Conservation (phyloP, 2,888 invertebrate species). For the Nudaria mundana region DNA sequence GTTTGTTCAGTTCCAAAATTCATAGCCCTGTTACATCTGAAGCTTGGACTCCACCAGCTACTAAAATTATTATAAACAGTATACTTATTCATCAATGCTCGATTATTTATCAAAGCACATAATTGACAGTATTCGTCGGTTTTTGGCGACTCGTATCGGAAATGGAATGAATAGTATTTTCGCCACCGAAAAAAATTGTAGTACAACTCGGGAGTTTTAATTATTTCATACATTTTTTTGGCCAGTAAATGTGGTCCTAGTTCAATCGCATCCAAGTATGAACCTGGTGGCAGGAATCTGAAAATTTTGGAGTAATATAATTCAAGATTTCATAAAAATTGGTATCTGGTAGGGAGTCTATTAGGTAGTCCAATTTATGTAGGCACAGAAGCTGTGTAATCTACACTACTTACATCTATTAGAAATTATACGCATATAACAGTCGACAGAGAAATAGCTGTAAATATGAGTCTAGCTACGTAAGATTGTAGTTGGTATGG, state of each 20-base stretch:
- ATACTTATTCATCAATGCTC: conserved; percentile 25
- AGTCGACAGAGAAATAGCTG: too few species aligned
- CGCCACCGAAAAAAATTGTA: conserved; percentile 55
- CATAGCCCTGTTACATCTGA: neutral
- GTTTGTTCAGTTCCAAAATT: neutral
- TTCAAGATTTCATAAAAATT: too few species aligned
- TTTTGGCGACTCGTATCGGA: conserved; percentile 39
- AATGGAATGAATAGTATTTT: conserved; percentile 48
- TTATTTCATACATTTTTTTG: conserved; percentile 41
- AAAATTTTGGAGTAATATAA: too few species aligned
- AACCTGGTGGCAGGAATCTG: conserved; percentile 58
- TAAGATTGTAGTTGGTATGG: too few species aligned
- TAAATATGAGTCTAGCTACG: too few species aligned
- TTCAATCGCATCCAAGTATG: conserved; percentile 51
- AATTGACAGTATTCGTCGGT: conserved; percentile 57
- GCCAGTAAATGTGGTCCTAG: conserved; percentile 46
- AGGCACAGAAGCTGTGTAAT: too few species aligned
- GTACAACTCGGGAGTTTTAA: conserved; percentile 40
- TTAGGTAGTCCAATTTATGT: too few species aligned
- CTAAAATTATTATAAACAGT: conserved; percentile 38
- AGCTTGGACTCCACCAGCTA: neutral
- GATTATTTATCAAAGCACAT: conserved; percentile 50
- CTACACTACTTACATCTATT: too few species aligned
- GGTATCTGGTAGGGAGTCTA: too few species aligned
- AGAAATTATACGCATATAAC: too few species aligned